Percentiles rank a stretch among this genome's conserved stretches.
phyloP scores from a whole-genome alignment of 37 sponge, comb jelly and placozoan species.

The Aphrocallistes beatrix region DNA sequence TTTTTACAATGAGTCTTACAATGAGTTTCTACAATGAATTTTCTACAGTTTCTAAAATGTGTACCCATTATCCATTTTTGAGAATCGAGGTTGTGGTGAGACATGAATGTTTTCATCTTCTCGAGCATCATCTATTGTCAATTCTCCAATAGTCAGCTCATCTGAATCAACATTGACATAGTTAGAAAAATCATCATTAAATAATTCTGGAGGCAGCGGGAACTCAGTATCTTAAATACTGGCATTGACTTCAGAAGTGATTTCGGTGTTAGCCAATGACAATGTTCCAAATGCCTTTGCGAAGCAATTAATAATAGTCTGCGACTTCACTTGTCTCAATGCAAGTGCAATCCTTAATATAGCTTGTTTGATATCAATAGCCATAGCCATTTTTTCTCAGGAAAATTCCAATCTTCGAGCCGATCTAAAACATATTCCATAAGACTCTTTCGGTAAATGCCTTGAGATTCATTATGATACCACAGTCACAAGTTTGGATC shows the following conservation, averaged over 20 bases:
- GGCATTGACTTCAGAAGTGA: constrained; percentile 15
- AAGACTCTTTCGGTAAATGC: constrained; percentile 5
- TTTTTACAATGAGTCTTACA: not conserved
- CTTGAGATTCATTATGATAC: constrained; percentile 17
- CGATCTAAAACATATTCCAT: not conserved
- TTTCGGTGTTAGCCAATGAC: constrained; percentile 14
- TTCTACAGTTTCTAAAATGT: too few species aligned
- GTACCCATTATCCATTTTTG: not conserved
- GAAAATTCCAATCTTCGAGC: constrained; percentile 9
- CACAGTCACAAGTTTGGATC: constrained; percentile 1
- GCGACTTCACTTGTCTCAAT: constrained; percentile 14
- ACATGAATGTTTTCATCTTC: constrained; percentile 13
- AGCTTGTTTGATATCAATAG: constrained; percentile 11
- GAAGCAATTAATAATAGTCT: constrained; percentile 13
- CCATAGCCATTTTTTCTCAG: constrained; percentile 5
- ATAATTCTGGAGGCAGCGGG: not conserved
- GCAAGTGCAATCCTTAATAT: constrained; percentile 17
- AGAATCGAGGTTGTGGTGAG: constrained; percentile 11
- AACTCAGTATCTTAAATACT: not conserved
- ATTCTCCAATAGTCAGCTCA: constrained; percentile 7
- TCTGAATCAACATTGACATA: not conserved
- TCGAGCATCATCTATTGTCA: constrained; percentile 17
- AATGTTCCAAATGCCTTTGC: constrained; percentile 6
- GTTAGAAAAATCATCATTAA: constrained; percentile 5
- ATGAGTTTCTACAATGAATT: too few species aligned